A percentile compares a stretch with the other conserved stretches of the same genome.
Conservation (phyloP, 2,888 invertebrate species). For the Auanema freiburgensis region DNA sequence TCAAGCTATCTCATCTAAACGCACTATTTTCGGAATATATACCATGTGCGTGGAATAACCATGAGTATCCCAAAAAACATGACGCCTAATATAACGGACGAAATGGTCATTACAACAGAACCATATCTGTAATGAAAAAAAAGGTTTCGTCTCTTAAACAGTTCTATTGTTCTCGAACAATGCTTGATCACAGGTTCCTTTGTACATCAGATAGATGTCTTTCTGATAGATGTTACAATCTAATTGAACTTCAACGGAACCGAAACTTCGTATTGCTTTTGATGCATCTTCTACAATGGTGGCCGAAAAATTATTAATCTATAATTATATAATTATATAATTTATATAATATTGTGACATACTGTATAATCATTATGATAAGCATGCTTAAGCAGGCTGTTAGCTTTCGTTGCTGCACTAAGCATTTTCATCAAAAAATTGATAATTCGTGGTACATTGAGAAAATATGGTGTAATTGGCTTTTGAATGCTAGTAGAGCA, state of each 20-base stretch:
- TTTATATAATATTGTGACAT: neutral
- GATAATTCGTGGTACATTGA: neutral
- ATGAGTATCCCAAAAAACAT: no score
- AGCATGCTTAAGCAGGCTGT: neutral
- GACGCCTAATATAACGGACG: no score
- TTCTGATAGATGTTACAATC: constrained; percentile 53
- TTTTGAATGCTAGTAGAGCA: constrained; percentile 8
- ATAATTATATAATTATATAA: constrained; percentile 14
- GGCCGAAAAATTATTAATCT: constrained; percentile 49
- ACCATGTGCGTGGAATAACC: no score
- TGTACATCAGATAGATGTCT: constrained; percentile 47
- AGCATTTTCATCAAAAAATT: neutral
- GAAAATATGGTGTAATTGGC: neutral
- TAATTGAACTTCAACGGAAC: constrained; percentile 49
- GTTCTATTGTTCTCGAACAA: constrained; percentile 31
- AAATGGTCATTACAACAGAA: no score
- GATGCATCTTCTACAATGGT: constrained; percentile 47
- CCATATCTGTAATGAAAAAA: no score
- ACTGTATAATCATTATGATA: no score
- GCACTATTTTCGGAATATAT: no score
- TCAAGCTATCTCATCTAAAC: no score
- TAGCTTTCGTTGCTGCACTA: neutral
- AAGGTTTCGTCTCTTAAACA: no score
- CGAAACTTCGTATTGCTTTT: constrained; percentile 45
- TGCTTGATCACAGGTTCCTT: constrained; percentile 56